Evolutionary conservation across 2,888 invertebrate species (phyloP).

Genomic region (Ecliptopera silaceata): DNA sequence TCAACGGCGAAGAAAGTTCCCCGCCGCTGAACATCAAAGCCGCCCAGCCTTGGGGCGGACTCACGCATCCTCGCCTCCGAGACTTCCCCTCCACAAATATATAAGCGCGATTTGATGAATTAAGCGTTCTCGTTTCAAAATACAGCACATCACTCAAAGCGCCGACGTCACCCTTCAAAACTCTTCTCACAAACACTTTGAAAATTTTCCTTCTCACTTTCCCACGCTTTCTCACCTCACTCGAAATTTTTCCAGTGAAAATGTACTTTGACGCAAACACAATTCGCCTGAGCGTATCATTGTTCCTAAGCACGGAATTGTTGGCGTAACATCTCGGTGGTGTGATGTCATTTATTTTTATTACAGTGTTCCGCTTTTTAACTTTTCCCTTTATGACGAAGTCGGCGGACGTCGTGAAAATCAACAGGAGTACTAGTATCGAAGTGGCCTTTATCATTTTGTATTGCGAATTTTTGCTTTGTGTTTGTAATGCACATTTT

Average conservation of each 20-base stretch:
- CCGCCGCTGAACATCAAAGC: conserved; percentile 64
- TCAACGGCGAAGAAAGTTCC: conserved; percentile 60
- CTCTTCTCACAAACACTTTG: conserved; percentile 74
- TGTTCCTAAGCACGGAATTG: conserved; percentile 71
- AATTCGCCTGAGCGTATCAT: conserved; percentile 65
- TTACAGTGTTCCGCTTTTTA: conserved; percentile 74
- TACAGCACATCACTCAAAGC: conserved; percentile 73
- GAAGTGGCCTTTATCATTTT: conserved; percentile 59
- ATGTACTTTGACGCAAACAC: conserved; percentile 72
- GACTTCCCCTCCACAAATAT: conserved; percentile 64
- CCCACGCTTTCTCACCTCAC: conserved; percentile 60
- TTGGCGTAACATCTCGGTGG: conserved; percentile 66
- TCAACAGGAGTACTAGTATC: conserved; percentile 51
- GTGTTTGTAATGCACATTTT: conserved; percentile 37
- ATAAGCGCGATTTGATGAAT: conserved; percentile 70
- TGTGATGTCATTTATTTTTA: conserved; percentile 65
- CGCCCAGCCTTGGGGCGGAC: conserved; percentile 56
- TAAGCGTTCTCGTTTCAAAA: conserved; percentile 69
- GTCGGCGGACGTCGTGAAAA: conserved; percentile 57
- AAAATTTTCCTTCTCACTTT: conserved; percentile 64
- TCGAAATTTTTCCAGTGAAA: conserved; percentile 79
- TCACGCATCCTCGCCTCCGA: conserved; percentile 54
- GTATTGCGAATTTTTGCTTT: conserved; percentile 25
- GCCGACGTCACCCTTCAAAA: conserved; percentile 74
- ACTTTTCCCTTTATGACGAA: conserved; percentile 70